Percentiles rank a stretch among this genome's conserved stretches.
These are phyloP conservation scores for Drosophila auraria DNA, from an alignment of 1,140 invertebrate species.

Conservation along the genomic window DNA sequence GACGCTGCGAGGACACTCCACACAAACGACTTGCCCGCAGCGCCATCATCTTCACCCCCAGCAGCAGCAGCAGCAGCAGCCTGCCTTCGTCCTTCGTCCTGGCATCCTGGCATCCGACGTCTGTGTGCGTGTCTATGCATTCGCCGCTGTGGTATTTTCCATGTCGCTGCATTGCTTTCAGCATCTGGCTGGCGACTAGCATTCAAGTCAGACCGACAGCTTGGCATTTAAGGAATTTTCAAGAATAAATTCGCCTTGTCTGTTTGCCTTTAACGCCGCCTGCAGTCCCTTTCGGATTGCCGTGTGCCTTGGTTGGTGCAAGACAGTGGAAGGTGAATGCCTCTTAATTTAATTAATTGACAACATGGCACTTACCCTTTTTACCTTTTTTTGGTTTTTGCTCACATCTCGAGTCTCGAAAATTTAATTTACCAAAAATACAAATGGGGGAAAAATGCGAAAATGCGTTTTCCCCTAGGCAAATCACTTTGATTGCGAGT, in stretches of 20 bases:
- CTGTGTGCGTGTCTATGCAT: conserved; percentile 41
- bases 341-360: conserved; percentile 37
- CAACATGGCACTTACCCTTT: neutral
- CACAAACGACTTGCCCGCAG: conserved; percentile 52
- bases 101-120: conserved; percentile 21
- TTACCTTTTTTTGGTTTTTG: neutral
- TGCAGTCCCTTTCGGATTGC: conserved; percentile 11
- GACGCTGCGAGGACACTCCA: conserved; percentile 55
- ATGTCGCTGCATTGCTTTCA: conserved; percentile 80
- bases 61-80: conserved; percentile 6
- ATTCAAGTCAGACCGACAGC: conserved; percentile 37
- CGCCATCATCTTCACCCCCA: conserved; percentile 30
- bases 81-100: conserved; percentile 10
- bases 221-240: conserved; percentile 62
- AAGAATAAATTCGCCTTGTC: conserved; percentile 55
- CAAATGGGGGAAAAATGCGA: neutral
- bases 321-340: conserved; percentile 8
- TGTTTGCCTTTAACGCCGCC: conserved; percentile 67
- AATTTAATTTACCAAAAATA: conserved; percentile 24
- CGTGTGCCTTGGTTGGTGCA: neutral
- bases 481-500: conserved; percentile 34
- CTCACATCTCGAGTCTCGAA: neutral
- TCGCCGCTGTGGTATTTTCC: conserved; percentile 75
- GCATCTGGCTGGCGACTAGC: conserved; percentile 60
- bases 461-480: conserved; percentile 3